phyloP scores from a whole-genome alignment of 1,140 invertebrate species.

The Drosophila pandora region DNA sequence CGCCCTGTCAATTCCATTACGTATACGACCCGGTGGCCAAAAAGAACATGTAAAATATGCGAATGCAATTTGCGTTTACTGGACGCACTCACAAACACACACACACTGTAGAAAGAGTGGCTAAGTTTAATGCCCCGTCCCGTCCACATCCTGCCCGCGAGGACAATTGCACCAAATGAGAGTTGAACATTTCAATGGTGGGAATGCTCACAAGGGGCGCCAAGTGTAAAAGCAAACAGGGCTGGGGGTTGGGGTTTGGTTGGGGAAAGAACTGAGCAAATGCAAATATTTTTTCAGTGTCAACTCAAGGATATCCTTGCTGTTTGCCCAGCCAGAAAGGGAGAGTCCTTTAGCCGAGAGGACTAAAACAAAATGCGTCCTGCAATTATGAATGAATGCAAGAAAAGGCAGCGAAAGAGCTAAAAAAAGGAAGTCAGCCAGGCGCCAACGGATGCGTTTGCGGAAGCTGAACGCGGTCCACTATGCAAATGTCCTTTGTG shows the following conservation, averaged over 20 bases:
- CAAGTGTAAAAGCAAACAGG: slow-evolving; percentile 18
- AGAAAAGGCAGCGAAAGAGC: slow-evolving; percentile 32
- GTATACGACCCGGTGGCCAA: slow-evolving; percentile 49
- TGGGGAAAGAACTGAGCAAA: slow-evolving; percentile 19
- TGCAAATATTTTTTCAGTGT: slow-evolving; percentile 74
- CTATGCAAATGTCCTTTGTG: slow-evolving; percentile 28
- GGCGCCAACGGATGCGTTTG: slow-evolving; percentile 52
- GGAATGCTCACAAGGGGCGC: slow-evolving; percentile 8
- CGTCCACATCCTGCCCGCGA: slow-evolving; percentile 9
- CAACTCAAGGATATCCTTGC: slow-evolving; percentile 79
- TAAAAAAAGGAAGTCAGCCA: slow-evolving; percentile 41
- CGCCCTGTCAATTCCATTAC: slow-evolving; percentile 64
- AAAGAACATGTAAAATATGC: slow-evolving; percentile 51
- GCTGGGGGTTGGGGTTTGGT: not conserved
- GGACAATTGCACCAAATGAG: slow-evolving; percentile 35
- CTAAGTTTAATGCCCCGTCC: slow-evolving; percentile 31
- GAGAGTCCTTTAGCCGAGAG: slow-evolving; percentile 7
- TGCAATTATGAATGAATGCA: slow-evolving; percentile 75
- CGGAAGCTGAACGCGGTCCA: slow-evolving; percentile 43
- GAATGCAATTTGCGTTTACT: slow-evolving; percentile 63
- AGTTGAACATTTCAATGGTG: slow-evolving; percentile 23
- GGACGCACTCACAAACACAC: slow-evolving; percentile 16
- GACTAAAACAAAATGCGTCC: slow-evolving; percentile 71
- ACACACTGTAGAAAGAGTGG: slow-evolving; percentile 29
- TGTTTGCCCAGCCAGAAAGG: slow-evolving; percentile 55